Conservation (phyloP, 2,113 vertebrate genomes). For the Lepidothrix coronata region DNA sequence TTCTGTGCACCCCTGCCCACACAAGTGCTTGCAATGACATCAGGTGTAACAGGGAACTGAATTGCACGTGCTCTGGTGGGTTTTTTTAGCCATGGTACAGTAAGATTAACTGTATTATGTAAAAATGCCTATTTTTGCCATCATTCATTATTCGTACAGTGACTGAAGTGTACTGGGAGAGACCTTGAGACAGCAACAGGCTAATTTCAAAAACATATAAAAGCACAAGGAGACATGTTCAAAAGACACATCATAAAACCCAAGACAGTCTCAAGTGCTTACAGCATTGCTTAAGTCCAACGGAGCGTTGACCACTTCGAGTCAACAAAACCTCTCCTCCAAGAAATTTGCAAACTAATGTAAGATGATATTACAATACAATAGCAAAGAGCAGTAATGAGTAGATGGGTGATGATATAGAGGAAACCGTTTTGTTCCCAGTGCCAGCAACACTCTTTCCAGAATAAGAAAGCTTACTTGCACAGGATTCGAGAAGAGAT, state of each 20-base stretch:
- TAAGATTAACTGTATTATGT: background rate
- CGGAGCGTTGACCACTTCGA: background rate
- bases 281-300: background rate
- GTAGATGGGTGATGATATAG: background rate
- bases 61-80: background rate
- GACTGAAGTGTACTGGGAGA: background rate
- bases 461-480: background rate
- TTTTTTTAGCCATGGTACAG: background rate
- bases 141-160: background rate
- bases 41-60: background rate
- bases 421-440: background rate
- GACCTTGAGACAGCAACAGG: background rate
- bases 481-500: background rate
- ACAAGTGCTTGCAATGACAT: background rate
- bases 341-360: background rate
- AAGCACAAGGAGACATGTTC: background rate
- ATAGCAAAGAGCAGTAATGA: background rate
- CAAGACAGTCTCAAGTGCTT: background rate
- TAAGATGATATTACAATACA: rapidly evolving
- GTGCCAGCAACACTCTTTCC: background rate
- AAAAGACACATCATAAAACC: background rate
- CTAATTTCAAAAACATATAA: background rate
- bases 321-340: background rate
- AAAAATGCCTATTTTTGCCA: background rate
- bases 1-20: background rate